Percentiles rank a stretch among this genome's conserved stretches.
Conservation (phyloP, 1,140 invertebrate genomes). For the Drosophila varians region DNA sequence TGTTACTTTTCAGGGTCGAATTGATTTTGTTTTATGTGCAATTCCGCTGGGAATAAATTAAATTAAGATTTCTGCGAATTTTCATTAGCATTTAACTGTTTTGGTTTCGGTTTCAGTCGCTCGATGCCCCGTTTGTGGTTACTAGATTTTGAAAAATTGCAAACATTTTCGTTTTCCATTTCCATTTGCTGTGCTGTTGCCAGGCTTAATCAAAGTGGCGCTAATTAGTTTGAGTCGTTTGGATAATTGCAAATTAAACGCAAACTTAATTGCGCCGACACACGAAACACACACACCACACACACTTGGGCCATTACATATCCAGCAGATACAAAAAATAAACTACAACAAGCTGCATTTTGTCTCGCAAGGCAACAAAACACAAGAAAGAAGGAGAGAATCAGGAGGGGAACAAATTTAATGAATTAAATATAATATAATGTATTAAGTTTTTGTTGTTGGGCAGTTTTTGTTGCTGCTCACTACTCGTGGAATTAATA, state of each 20-base stretch:
- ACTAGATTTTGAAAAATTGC: constrained; percentile 7
- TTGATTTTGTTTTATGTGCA: constrained; percentile 4
- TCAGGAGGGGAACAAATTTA: constrained; percentile 16
- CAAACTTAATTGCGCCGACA: constrained; percentile 79
- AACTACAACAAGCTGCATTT: constrained; percentile 53
- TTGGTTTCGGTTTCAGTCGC: constrained; percentile 1
- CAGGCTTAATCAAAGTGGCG: constrained; percentile 79
- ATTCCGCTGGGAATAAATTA: constrained; percentile 3
- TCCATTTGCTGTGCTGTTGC: constrained; percentile 46
- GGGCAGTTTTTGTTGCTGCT: constrained; percentile 14
- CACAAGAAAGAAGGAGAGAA: constrained; percentile 35
- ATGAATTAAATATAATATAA: constrained; percentile 11
- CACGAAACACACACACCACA: constrained; percentile 58
- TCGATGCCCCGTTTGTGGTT: not conserved
- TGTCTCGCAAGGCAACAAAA: constrained; percentile 49
- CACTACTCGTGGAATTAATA: constrained; percentile 61
- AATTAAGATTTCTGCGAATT: constrained; percentile 36
- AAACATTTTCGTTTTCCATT: constrained; percentile 41
- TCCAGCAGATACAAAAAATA: constrained; percentile 20
- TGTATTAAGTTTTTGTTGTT: constrained; percentile 5
- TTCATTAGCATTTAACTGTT: constrained; percentile 22
- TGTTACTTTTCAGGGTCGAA: constrained; percentile 22
- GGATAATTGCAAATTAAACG: constrained; percentile 82
- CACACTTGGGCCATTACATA: constrained; percentile 51
- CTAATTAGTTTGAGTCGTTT: constrained; percentile 82